Percentiles rank a stretch among this genome's conserved stretches.
Conservation (phyloP, 1,140 invertebrate genomes). For the Tenebrio molitor region DNA sequence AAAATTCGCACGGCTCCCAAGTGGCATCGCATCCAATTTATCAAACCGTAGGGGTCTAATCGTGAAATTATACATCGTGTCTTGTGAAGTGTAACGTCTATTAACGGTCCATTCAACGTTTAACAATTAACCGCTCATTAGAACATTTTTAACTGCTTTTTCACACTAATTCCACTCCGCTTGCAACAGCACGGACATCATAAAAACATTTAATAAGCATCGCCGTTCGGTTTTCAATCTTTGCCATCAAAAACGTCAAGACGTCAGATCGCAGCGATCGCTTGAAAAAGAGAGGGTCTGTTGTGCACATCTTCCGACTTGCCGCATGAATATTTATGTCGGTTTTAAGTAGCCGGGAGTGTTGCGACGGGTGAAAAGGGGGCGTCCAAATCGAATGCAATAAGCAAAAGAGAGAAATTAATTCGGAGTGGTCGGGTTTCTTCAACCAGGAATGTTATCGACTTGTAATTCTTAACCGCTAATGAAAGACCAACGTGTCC, state of each 20-base stretch:
- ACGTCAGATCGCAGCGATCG: constrained; percentile 5
- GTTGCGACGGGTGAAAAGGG: too few relatives aligned
- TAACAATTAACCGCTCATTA: constrained; percentile 48
- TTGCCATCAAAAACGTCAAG: constrained; percentile 28
- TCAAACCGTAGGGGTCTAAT: constrained; percentile 44
- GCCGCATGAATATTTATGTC: constrained; percentile 41
- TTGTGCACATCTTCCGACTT: neutral
- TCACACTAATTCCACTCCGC: constrained; percentile 29
- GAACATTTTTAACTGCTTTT: constrained; percentile 41
- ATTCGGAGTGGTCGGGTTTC: too few relatives aligned
- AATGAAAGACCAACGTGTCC: too few relatives aligned
- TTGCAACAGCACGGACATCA: constrained; percentile 37
- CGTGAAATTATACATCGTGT: constrained; percentile 41
- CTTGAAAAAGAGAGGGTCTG: constrained; percentile 7
- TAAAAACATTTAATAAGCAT: constrained; percentile 38
- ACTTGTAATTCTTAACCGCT: too few relatives aligned
- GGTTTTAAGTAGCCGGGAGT: neutral
- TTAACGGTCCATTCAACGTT: constrained; percentile 37
- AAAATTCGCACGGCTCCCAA: constrained; percentile 32
- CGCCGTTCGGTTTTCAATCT: neutral
- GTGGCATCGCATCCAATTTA: constrained; percentile 35
- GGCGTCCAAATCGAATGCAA: too few relatives aligned
- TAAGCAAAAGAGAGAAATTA: too few relatives aligned
- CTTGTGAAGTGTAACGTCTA: constrained; percentile 45
- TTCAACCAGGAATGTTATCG: too few relatives aligned